phyloP scores from a whole-genome alignment of 2,113 vertebrate genomes.

The Calonectris borealis region DNA sequence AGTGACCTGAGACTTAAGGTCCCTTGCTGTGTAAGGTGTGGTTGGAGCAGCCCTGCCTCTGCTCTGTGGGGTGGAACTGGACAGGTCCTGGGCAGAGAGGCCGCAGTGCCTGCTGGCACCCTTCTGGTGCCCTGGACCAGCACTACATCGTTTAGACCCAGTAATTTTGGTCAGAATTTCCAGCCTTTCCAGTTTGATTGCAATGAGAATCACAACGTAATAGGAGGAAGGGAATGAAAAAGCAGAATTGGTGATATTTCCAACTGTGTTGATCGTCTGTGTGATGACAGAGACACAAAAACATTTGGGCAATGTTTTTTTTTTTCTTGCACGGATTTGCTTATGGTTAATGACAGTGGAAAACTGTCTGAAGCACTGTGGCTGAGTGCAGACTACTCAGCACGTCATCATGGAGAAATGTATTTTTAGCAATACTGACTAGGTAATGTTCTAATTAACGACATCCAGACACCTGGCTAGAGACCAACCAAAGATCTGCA shows the following conservation, averaged over 20 bases:
- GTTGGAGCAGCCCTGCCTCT: too few relatives aligned
- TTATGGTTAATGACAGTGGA: not conserved
- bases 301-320: rapidly evolving
- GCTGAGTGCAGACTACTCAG: not conserved
- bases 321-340: not conserved
- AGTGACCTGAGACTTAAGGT: not conserved
- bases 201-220: not conserved
- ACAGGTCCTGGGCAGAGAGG: not conserved
- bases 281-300: not conserved
- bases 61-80: not conserved
- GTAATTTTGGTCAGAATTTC: not conserved
- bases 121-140: not conserved
- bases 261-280: not conserved
- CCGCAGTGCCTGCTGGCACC: not conserved
- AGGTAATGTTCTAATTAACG: not conserved
- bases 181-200: not conserved
- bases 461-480: not conserved
- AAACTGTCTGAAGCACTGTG: not conserved
- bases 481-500: not conserved
- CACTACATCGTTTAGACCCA: not conserved
- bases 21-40: not conserved
- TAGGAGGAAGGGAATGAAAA: not conserved
- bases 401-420: not conserved
- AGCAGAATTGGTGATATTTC: not conserved
- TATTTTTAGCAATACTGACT: not conserved